Percentiles rank a stretch among this genome's conserved stretches.
Evolutionary conservation across 2,113 vertebrate species (phyloP).

Genomic region (Australoheros scitulus): DNA sequence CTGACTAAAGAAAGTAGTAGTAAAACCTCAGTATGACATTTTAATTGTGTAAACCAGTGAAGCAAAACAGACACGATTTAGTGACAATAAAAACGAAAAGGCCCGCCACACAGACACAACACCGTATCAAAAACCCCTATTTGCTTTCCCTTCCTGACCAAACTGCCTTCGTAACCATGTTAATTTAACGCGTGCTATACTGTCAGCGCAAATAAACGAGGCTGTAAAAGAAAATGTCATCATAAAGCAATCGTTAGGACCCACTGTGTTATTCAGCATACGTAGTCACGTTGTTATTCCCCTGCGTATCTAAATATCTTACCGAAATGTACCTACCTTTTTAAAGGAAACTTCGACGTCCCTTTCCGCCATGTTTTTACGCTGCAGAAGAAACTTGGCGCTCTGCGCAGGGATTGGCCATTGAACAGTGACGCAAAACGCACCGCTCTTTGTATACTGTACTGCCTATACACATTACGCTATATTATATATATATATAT

Average conservation of each 20-base stretch:
- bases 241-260: neutral
- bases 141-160: neutral
- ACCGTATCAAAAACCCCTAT: accelerated
- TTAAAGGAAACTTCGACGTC: constrained; percentile 66
- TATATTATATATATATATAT: too few relatives aligned
- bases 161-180: neutral
- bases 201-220: neutral
- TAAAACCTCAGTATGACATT: neutral
- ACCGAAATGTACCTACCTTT: constrained; percentile 62
- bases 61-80: neutral
- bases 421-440: constrained; percentile 14
- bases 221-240: neutral
- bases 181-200: accelerated
- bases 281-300: neutral
- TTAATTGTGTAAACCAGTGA: neutral
- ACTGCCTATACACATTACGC: too few relatives aligned
- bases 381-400: constrained; percentile 42
- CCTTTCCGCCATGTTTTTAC: constrained; percentile 67
- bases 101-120: neutral
- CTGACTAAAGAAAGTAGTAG: neutral
- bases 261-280: constrained; percentile 8
- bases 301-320: neutral
- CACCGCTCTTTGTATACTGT: too few relatives aligned
- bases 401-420: constrained; percentile 53
- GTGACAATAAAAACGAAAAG: neutral